Percentiles rank a stretch among this genome's conserved stretches.
Conservation (phyloP, 2,888 invertebrate genomes). For the Metopia argyrocephala region DNA sequence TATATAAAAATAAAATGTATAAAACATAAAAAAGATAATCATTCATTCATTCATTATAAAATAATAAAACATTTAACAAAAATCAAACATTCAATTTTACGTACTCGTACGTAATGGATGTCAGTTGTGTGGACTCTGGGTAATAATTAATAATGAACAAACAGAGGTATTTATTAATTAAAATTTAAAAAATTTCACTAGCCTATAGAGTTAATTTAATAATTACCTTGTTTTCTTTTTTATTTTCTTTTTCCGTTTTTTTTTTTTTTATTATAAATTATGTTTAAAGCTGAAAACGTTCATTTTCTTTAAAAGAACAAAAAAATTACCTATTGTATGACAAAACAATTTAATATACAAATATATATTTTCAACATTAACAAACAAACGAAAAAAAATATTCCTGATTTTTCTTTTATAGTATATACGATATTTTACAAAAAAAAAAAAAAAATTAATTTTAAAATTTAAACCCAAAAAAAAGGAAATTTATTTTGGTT, state of each 20-base stretch:
- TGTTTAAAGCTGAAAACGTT: constrained; percentile 61
- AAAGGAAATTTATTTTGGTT: too few relatives aligned
- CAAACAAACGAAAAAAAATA: constrained; percentile 57
- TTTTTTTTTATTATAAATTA: constrained; percentile 57
- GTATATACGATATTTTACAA: constrained; percentile 8
- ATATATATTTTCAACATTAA: constrained; percentile 47
- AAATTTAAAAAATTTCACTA: constrained; percentile 53
- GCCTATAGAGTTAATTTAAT: too few relatives aligned
- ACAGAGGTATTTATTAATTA: neutral
- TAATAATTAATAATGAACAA: neutral
- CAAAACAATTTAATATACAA: constrained; percentile 49
- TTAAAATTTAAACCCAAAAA: too few relatives aligned
- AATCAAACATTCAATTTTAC: constrained; percentile 24
- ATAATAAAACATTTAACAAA: constrained; percentile 48
- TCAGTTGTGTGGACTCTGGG: neutral
- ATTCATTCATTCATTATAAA: too few relatives aligned
- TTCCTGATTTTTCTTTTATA: constrained; percentile 52
- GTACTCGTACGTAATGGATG: neutral
- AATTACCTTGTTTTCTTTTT: constrained; percentile 17
- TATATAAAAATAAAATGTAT: constrained; percentile 20
- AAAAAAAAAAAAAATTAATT: too few relatives aligned
- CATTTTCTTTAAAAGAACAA: constrained; percentile 53
- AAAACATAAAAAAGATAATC: constrained; percentile 12
- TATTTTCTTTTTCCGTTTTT: constrained; percentile 23
- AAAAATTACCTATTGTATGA: constrained; percentile 52